Evolutionary conservation across 2,888 invertebrate species (phyloP).

Genomic region (Oscheius sp.): DNA sequence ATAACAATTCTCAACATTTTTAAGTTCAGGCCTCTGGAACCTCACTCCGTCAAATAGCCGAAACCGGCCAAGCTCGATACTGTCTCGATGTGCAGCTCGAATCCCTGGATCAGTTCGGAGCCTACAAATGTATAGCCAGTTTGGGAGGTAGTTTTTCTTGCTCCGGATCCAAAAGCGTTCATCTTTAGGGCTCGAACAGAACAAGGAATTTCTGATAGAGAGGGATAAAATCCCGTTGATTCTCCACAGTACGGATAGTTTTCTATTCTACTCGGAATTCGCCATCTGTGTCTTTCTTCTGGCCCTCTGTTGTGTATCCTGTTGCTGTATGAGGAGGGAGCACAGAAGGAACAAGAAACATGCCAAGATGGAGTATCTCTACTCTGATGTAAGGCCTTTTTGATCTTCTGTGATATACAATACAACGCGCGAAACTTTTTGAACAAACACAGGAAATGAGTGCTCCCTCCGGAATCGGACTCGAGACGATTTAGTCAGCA

Average conservation of each 20-base stretch:
- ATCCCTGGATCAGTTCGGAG: constrained; percentile 42
- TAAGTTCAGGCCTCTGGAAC: constrained; percentile 37
- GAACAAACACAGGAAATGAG: too few species aligned
- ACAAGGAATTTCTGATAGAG: constrained; percentile 45
- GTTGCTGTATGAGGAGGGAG: constrained; percentile 29
- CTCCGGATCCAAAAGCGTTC: not conserved
- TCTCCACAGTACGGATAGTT: constrained; percentile 47
- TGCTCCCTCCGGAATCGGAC: too few species aligned
- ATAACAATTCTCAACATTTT: too few species aligned
- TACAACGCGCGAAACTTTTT: too few species aligned
- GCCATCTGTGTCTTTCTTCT: constrained; percentile 51
- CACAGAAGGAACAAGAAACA: constrained; percentile 20
- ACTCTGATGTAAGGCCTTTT: constrained; percentile 10
- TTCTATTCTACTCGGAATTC: constrained; percentile 52
- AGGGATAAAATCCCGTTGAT: constrained; percentile 53
- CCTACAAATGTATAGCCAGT: constrained; percentile 48
- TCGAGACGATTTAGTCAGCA: too few species aligned
- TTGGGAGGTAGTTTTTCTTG: constrained; percentile 38
- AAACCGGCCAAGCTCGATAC: constrained; percentile 49
- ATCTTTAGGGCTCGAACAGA: constrained; percentile 23
- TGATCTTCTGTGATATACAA: too few species aligned
- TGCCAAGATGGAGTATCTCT: constrained; percentile 23
- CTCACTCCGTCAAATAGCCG: constrained; percentile 46
- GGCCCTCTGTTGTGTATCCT: constrained; percentile 33
- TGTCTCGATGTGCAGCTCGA: constrained; percentile 47